Percentiles rank a stretch among this genome's conserved stretches.
These are phyloP conservation scores for Lucinisca nassula DNA, from an alignment of 2,888 invertebrate species.

Conservation along the genomic window DNA sequence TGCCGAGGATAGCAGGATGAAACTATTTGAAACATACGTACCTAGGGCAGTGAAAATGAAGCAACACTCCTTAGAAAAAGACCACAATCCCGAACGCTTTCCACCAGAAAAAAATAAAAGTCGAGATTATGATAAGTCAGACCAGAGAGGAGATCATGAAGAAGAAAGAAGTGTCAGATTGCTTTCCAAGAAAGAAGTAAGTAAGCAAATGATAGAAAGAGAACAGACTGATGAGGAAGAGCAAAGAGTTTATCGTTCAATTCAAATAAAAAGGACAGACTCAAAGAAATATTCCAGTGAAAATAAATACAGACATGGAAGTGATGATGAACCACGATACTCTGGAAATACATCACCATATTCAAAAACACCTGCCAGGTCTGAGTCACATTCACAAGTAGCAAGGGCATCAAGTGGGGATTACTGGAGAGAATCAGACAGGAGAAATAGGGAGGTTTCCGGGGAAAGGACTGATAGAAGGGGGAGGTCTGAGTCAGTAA, in stretches of 20 bases:
- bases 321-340: background rate
- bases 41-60: slow-evolving; percentile 65
- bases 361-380: background rate
- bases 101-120: background rate
- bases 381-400: background rate
- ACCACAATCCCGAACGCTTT: slow-evolving; percentile 49
- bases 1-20: background rate
- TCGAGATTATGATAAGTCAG: background rate
- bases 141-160: background rate
- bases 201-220: background rate
- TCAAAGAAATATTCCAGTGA: background rate
- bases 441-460: background rate
- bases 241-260: background rate
- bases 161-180: background rate
- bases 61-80: slow-evolving; percentile 33
- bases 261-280: background rate
- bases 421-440: background rate
- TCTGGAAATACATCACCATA: background rate
- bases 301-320: background rate
- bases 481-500: background rate
- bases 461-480: background rate
- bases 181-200: background rate
- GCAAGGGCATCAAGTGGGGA: background rate
- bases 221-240: background rate
- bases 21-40: slow-evolving; percentile 59